A percentile compares a stretch with the other conserved stretches of the same genome.
Conservation (phyloP, 2,113 vertebrate genomes). For the Semnornis frantzii region DNA sequence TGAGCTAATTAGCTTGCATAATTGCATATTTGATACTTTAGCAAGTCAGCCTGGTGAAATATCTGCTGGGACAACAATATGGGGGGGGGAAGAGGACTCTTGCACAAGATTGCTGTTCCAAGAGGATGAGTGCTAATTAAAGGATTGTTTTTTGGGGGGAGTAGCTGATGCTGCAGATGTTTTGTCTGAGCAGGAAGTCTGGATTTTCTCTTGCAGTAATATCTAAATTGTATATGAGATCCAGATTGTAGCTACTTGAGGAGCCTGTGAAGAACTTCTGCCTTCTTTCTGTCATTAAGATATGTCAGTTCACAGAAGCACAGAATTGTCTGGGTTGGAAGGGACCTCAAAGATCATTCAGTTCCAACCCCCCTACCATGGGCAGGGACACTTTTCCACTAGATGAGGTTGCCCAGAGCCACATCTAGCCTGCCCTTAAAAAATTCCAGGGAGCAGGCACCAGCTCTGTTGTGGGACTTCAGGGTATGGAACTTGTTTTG, state of each 20-base stretch:
- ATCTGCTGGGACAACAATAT: not conserved
- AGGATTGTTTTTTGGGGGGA: not conserved
- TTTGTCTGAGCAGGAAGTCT: not conserved
- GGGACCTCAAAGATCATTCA: too few relatives aligned
- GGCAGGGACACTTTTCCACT: too few relatives aligned
- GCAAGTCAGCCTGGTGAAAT: not conserved
- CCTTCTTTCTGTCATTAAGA: not conserved
- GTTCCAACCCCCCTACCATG: too few relatives aligned
- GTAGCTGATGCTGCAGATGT: not conserved
- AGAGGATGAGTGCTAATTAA: not conserved
- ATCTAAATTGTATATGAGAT: not conserved
- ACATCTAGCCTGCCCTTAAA: too few relatives aligned
- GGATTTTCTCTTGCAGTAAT: not conserved
- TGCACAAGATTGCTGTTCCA: not conserved
- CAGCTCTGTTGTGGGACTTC: not conserved
- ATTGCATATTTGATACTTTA: slow-evolving; percentile 9
- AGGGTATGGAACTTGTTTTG: not conserved
- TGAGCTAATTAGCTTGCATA: not conserved
- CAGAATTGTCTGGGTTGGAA: too few relatives aligned
- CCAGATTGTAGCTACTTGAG: not conserved
- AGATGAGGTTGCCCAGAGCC: too few relatives aligned
- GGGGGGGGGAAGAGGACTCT: not conserved
- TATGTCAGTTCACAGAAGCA: not conserved
- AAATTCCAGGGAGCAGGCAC: not conserved
- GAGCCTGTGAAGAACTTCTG: not conserved